These are phyloP conservation scores for Leptocoma aspasia DNA, from an alignment of 2,113 vertebrate genomes.

Conservation along the genomic window DNA sequence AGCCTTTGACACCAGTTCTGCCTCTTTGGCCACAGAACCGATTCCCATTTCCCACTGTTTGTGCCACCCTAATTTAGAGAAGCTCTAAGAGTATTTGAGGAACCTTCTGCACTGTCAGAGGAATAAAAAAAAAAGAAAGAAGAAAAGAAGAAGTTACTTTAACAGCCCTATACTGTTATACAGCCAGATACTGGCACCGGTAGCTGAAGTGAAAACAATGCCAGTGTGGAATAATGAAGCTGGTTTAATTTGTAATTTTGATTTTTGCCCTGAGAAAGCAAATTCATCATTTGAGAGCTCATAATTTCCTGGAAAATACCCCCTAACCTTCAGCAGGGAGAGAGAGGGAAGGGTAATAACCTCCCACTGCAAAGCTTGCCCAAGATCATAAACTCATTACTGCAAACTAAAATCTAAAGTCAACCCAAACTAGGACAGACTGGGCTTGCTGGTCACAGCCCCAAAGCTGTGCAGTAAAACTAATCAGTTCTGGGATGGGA, in stretches of 20 bases:
- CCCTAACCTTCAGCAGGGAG: constrained; percentile 3
- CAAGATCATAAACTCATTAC: constrained; percentile 39
- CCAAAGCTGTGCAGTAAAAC: constrained; percentile 64
- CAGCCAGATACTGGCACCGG: background rate
- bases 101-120: background rate
- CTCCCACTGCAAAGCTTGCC: background rate
- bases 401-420: background rate
- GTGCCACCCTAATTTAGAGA: background rate
- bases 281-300: background rate
- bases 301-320: background rate
- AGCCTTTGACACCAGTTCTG: background rate
- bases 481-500: constrained; percentile 63
- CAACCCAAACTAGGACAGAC: constrained; percentile 58
- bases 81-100: background rate
- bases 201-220: background rate
- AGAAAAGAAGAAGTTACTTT: background rate
- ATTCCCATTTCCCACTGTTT: background rate
- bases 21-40: background rate
- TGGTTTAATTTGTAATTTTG: background rate
- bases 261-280: background rate
- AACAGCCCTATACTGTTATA: background rate
- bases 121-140: too few species aligned
- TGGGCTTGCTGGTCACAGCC: constrained; percentile 35
- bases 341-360: background rate
- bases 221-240: background rate